phyloP scores from a whole-genome alignment of 2,113 vertebrate genomes.

The Connochaetes taurinus region DNA sequence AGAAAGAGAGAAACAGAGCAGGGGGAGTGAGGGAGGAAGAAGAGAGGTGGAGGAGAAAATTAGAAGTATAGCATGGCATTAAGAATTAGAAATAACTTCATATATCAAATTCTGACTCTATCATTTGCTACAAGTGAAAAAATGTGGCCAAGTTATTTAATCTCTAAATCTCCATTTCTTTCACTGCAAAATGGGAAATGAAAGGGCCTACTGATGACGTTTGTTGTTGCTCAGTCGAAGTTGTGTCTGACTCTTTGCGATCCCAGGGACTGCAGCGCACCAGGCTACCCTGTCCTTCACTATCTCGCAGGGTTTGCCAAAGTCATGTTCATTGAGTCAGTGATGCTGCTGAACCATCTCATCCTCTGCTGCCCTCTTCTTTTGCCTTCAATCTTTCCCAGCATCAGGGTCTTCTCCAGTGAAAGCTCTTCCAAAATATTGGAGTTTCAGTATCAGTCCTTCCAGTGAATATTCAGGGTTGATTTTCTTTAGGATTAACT shows the following conservation, averaged over 20 bases:
- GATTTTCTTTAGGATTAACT: background rate
- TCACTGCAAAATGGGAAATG: background rate
- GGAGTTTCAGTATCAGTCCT: background rate
- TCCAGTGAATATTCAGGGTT: background rate
- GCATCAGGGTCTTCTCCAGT: background rate
- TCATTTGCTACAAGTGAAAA: background rate
- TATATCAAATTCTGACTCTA: background rate
- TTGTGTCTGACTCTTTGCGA: background rate
- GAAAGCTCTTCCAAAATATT: background rate
- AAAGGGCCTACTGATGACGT: background rate
- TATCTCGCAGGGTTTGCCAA: background rate
- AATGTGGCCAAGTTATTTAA: background rate
- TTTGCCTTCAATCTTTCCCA: background rate
- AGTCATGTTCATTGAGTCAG: background rate
- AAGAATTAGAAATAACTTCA: background rate
- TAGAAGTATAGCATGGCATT: background rate
- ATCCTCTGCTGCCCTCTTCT: background rate
- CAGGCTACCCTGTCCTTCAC: background rate
- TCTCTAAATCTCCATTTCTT: background rate
- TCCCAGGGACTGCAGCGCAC: background rate
- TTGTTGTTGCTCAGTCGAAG: background rate
- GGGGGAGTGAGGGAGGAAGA: background rate
- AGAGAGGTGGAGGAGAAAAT: background rate
- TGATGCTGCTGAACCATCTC: background rate
- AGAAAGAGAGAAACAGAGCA: background rate